Evolutionary conservation across 1,140 invertebrate genomes (phyloP), one percentile per base, ranked within the genome.

Genomic region (Euschistus heros): DNA sequence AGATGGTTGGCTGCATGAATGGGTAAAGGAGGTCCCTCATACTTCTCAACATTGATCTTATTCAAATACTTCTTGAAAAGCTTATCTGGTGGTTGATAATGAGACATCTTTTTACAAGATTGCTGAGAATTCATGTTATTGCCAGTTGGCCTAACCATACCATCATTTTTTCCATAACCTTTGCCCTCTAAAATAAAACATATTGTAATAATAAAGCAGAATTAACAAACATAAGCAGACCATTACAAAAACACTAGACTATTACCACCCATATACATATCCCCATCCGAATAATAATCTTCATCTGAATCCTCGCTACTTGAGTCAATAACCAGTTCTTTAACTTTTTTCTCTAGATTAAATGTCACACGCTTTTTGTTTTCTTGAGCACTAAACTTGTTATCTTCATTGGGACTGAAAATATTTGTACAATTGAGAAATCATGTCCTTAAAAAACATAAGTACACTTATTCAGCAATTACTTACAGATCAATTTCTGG

Each of bases 41-140:
- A 92, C 74, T 86, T 86, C 66, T 91, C 88, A 15, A 94, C 80
- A 77, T 90, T 93, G 27, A 95, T 91, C 78, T 88, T 91, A 68
- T 89, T 83, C 0, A 84, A 75, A 74, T 84, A 93, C 68, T 87
- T 89, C 64, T 84, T 83, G 61, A 91, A 84, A 0, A 92, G 70
- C 70, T 93, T 92, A 52, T 92, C 89, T 55, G 78, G 79, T 3
- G 91, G 88, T 74, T 94, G 91, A 73, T 82, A 92, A 67, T 79
- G 81, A n/a, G 74, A 79, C 15, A 86, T 67, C 76, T 85, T 87
- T 33, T 80, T 83, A n/a, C 82, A 82, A 17, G 77, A 71, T 52
- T 74, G 75, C 74, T 87, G 86, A 59, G 69, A 67, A 24, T 64
- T 52, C 62, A 47, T 63, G 72, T 62, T 26, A 60, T 30, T 22